These are phyloP conservation scores for Cryptoprocta ferox DNA, from an alignment of 2,797 vertebrate genomes.

Conservation along the genomic window DNA sequence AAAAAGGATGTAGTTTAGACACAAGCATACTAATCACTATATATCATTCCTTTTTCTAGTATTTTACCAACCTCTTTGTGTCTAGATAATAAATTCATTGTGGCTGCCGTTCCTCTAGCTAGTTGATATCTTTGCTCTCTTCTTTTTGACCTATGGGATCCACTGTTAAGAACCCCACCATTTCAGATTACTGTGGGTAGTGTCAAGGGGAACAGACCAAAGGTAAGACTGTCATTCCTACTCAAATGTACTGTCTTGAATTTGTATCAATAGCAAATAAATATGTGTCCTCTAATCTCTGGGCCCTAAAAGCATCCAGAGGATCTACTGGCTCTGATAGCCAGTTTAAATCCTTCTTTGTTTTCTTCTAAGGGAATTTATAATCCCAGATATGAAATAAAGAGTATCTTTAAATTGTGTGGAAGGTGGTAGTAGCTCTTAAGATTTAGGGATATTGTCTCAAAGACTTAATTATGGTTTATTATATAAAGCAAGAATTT, in stretches of 20 bases:
- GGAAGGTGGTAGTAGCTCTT: not conserved
- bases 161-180: not conserved
- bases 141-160: not conserved
- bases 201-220: not conserved
- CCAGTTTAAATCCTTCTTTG: not conserved
- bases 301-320: not conserved
- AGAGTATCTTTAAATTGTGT: not conserved
- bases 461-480: not conserved
- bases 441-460: not conserved
- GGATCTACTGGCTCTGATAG: not conserved
- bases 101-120: not conserved
- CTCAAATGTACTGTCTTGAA: not conserved
- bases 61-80: not conserved
- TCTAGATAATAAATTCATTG: not conserved
- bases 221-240: not conserved
- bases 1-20: not conserved
- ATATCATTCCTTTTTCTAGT: not conserved
- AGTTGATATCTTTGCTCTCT: not conserved
- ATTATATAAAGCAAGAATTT: not conserved
- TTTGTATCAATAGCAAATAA: not conserved
- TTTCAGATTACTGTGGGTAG: not conserved
- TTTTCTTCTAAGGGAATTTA: not conserved
- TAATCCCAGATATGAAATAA: conserved; percentile 46
- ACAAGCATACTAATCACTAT: not conserved
- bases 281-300: not conserved